Percentiles rank a stretch among this genome's conserved stretches.
Evolutionary conservation across 1,140 invertebrate genomes (phyloP).

Genomic region (Drosophila obscura): DNA sequence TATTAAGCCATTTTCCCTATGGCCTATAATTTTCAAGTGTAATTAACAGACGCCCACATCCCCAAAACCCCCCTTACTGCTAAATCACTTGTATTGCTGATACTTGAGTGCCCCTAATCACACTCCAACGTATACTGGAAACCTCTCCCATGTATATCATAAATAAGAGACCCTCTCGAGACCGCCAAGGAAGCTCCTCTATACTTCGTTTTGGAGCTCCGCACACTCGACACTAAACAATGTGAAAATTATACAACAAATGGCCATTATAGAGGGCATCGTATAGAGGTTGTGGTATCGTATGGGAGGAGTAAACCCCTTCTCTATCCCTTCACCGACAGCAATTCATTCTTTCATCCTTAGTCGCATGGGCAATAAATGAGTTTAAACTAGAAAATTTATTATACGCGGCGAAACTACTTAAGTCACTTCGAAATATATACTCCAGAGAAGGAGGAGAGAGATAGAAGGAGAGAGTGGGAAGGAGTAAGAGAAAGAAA

Average conservation of each 20-base stretch:
- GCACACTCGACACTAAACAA: slow-evolving; percentile 64
- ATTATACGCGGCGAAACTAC: slow-evolving; percentile 79
- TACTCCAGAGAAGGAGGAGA: neutral
- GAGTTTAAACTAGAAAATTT: slow-evolving; percentile 82
- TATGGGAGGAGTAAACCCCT: slow-evolving; percentile 17
- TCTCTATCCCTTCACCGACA: slow-evolving; percentile 9
- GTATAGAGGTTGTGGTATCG: slow-evolving; percentile 24
- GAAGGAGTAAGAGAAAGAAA: slow-evolving; percentile 14
- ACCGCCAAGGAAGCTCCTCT: slow-evolving; percentile 37
- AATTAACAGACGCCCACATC: slow-evolving; percentile 31
- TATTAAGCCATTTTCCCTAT: slow-evolving; percentile 44
- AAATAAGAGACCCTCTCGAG: slow-evolving; percentile 56
- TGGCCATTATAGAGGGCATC: slow-evolving; percentile 61
- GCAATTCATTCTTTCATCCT: slow-evolving; percentile 48
- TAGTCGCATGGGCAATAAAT: slow-evolving; percentile 69
- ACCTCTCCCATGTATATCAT: slow-evolving; percentile 54
- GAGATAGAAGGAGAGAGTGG: neutral
- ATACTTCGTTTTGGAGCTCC: neutral
- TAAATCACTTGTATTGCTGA: slow-evolving; percentile 7
- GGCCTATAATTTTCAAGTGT: slow-evolving; percentile 50
- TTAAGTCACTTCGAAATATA: slow-evolving; percentile 50
- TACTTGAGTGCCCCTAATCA: slow-evolving; percentile 27
- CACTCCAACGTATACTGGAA: too few species aligned
- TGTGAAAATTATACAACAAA: slow-evolving; percentile 82
- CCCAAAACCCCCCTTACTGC: neutral